Conservation (phyloP, 2,888 invertebrate species). For the Hirtodrosophila cameraria region DNA sequence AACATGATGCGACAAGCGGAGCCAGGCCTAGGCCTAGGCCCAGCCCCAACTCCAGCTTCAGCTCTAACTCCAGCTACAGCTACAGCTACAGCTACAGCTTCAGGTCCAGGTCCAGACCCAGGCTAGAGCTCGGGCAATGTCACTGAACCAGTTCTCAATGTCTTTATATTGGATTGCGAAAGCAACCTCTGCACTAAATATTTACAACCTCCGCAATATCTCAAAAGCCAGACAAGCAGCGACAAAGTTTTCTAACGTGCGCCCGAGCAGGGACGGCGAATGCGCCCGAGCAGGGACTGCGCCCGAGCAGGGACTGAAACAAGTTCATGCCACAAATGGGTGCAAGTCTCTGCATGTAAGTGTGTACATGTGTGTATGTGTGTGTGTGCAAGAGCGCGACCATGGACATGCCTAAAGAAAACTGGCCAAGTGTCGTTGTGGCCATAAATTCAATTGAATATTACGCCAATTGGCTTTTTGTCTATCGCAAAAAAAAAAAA, state of each 20-base stretch:
- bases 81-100: too few relatives aligned
- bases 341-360: conserved; percentile 74
- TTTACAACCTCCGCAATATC: conserved; percentile 81
- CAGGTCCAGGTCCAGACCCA: conserved; percentile 7
- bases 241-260: conserved; percentile 56
- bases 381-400: conserved; percentile 22
- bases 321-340: conserved; percentile 32
- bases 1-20: conserved; percentile 75
- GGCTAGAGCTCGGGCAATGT: conserved; percentile 69
- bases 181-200: conserved; percentile 80
- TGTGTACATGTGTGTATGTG: conserved; percentile 61
- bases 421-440: conserved; percentile 75
- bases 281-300: conserved; percentile 1
- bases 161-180: conserved; percentile 73
- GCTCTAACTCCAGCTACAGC: conserved; percentile 12
- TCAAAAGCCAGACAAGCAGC: conserved; percentile 65
- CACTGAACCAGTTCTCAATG: conserved; percentile 81
- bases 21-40: not conserved
- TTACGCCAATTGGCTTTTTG: conserved; percentile 80
- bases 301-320: not conserved
- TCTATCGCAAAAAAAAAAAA: conserved; percentile 73
- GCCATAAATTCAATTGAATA: conserved; percentile 82
- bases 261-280: conserved; percentile 37
- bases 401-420: conserved; percentile 25
- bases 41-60: conserved; percentile 2